These are phyloP conservation scores for Rostratula benghalensis DNA, from an alignment of 2,113 vertebrate species.

Conservation along the genomic window DNA sequence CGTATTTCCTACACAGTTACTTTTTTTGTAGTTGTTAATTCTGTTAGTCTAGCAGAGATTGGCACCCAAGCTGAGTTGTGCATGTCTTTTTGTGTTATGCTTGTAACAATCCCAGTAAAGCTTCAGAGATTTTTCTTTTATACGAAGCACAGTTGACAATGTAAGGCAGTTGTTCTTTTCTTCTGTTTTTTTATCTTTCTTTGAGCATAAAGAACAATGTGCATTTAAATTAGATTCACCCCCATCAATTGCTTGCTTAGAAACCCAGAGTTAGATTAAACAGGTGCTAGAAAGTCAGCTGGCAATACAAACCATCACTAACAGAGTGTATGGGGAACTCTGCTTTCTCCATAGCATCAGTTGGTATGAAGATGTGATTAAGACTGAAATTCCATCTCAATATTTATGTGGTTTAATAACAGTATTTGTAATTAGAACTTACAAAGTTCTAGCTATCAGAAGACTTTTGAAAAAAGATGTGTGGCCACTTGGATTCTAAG, in stretches of 20 bases:
- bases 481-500: background rate
- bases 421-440: background rate
- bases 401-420: background rate
- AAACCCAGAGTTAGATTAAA: background rate
- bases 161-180: background rate
- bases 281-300: background rate
- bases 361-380: background rate
- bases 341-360: background rate
- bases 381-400: background rate
- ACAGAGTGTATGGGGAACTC: background rate
- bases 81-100: background rate
- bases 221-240: background rate
- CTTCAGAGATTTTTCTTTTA: background rate
- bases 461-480: background rate
- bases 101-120: background rate
- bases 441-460: background rate
- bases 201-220: background rate
- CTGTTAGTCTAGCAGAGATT: background rate
- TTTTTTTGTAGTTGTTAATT: background rate
- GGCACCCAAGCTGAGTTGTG: background rate
- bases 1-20: background rate
- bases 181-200: background rate
- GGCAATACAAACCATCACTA: background rate
- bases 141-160: background rate
- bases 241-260: background rate